A percentile compares a stretch with the other conserved stretches of the same genome.
phyloP scores from a whole-genome alignment of 2,888 invertebrate species.

The Parnassius apollo region DNA sequence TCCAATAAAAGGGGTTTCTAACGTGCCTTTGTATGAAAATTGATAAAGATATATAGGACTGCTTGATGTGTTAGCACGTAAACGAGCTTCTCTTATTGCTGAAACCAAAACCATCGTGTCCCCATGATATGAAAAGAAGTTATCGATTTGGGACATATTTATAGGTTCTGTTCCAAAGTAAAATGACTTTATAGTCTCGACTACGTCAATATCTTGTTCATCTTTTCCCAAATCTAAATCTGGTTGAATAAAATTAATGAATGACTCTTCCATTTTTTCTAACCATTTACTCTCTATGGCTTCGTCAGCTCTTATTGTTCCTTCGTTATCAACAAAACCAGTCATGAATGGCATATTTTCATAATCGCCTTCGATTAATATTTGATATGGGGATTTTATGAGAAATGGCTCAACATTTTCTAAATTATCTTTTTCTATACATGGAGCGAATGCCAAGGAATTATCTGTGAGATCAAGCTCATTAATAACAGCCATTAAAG shows the following conservation, averaged over 20 bases:
- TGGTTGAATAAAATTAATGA: slow-evolving; percentile 59
- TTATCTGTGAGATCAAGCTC: slow-evolving; percentile 65
- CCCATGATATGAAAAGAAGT: slow-evolving; percentile 60
- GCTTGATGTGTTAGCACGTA: slow-evolving; percentile 43
- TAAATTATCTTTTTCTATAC: slow-evolving; percentile 55
- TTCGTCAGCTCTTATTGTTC: slow-evolving; percentile 60
- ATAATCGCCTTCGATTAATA: slow-evolving; percentile 48
- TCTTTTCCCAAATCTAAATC: slow-evolving; percentile 54
- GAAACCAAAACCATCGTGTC: slow-evolving; percentile 68
- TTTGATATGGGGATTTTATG: slow-evolving; percentile 54
- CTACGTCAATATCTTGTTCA: slow-evolving; percentile 39
- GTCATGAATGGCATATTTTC: slow-evolving; percentile 59
- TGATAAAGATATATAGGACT: slow-evolving; percentile 59
- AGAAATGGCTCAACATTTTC: slow-evolving; percentile 49
- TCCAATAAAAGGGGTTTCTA: slow-evolving; percentile 53
- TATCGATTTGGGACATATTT: slow-evolving; percentile 36
- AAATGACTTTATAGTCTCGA: slow-evolving; percentile 46
- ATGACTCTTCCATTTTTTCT: slow-evolving; percentile 55
- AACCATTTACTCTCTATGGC: slow-evolving; percentile 56
- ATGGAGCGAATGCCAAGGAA: slow-evolving; percentile 66
- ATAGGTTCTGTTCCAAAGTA: slow-evolving; percentile 52
- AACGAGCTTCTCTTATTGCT: slow-evolving; percentile 54
- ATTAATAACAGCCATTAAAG: slow-evolving; percentile 64
- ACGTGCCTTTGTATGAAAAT: slow-evolving; percentile 63
- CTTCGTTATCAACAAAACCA: slow-evolving; percentile 68